Evolutionary conservation across 2,797 vertebrate species (phyloP), one percentile per base, ranked within the genome.

Genomic region (Poliocrania exsul): DNA sequence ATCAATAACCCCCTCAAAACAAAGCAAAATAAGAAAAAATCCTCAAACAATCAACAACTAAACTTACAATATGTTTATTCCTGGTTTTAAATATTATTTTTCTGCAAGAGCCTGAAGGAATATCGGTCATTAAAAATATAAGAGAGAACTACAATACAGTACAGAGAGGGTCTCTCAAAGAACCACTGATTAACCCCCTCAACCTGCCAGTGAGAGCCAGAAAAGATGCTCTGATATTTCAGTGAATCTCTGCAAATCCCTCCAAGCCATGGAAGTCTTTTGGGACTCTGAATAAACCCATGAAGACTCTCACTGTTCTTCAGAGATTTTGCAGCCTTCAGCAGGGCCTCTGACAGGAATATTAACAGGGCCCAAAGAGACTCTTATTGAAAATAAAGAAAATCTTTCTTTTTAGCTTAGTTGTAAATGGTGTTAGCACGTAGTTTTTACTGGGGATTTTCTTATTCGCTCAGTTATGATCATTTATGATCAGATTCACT

Each of bases 391-490:
- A 85, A 21, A 31, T 60, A 38, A 81, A 77, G 71, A 67, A 49
- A 64, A 33, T 31, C 5, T 73, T 60, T 74, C 21, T 1, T 70
- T 89, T 80, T 74, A 2, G 10, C 25, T 54, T 51, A 23, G 16
- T 28, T 85, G 46, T 35, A 80, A 82, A n/a, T n/a, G 10, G 28
- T 80, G 25, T 69, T 61, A 85, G 5, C n/a, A 51, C 4, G 2
- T 31, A 49, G 31, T 9, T 86, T 84, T 92, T 74, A 49, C 21
- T 21, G n/a, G 16, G 61, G 25, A 65, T 94, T 92, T 92, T 47
- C 33, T 73, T 64, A 38, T 73, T 80, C 21, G 4, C 4, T 65
- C 17, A 15, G 11, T 44, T 78, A 53, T 24, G 19, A 67, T 85
- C 19, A 24, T 23, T 25, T n/a, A 25, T 46, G 20, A 44, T 21